A percentile compares a stretch with the other conserved stretches of the same genome.
These are phyloP conservation scores for Dendrocincla fuliginosa DNA, from an alignment of 2,797 vertebrate genomes.

Conservation along the genomic window DNA sequence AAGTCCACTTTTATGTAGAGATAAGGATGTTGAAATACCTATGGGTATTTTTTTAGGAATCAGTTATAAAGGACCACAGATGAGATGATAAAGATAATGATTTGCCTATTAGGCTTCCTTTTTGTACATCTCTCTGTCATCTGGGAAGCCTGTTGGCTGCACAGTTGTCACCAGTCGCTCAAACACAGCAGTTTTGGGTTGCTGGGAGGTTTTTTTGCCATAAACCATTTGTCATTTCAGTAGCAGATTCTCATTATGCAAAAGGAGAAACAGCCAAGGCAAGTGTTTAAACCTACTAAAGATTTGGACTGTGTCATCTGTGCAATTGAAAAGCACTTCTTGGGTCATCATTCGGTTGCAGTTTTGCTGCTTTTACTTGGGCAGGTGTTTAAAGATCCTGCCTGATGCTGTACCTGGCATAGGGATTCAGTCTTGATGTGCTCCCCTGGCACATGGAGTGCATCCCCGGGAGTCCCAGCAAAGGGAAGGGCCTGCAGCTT, in stretches of 20 bases:
- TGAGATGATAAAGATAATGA: background rate
- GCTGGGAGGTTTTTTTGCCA: background rate
- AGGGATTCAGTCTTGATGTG: background rate
- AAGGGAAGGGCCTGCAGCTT: background rate
- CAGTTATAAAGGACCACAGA: background rate
- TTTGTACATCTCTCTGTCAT: background rate
- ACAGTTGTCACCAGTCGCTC: background rate
- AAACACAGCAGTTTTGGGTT: background rate
- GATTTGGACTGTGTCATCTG: background rate
- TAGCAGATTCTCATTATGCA: conserved; percentile 19
- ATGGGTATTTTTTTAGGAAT: background rate
- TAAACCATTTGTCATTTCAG: conserved; percentile 6
- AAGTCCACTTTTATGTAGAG: background rate
- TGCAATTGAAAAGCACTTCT: background rate
- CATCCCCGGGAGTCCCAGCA: background rate
- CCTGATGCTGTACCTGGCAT: background rate
- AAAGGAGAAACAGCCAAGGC: background rate
- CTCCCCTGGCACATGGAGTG: background rate
- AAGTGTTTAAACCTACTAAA: conserved; percentile 12
- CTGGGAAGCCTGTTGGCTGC: background rate
- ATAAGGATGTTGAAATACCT: background rate
- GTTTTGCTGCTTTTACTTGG: background rate
- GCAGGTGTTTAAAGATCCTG: background rate
- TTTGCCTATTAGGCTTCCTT: background rate
- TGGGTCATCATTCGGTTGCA: background rate